Evolutionary conservation across 2,888 invertebrate species (phyloP).

Genomic region (Erpobdella octoculata): DNA sequence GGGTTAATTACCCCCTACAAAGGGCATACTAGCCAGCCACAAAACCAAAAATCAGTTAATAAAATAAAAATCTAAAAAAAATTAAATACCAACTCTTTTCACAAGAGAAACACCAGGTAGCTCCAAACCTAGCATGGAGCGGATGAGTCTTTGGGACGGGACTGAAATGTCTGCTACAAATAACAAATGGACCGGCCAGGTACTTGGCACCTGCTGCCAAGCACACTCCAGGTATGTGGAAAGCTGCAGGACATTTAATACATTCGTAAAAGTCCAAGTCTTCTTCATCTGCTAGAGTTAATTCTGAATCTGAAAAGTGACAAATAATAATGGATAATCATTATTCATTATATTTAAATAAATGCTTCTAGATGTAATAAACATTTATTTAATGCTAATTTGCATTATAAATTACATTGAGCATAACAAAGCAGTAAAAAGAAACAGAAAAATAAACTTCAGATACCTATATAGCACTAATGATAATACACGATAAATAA

Average conservation of each 20-base stretch:
- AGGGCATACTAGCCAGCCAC: no score
- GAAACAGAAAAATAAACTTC: not conserved
- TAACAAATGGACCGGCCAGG: slow-evolving; percentile 66
- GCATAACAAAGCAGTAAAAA: not conserved
- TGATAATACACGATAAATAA: no score
- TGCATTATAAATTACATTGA: not conserved
- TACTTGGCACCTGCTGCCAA: slow-evolving; percentile 69
- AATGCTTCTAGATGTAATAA: not conserved
- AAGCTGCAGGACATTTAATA: slow-evolving; percentile 78
- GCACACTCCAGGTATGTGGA: slow-evolving; percentile 76
- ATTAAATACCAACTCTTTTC: slow-evolving; percentile 61
- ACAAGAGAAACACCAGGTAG: slow-evolving; percentile 87
- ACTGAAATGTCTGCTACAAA: slow-evolving; percentile 73
- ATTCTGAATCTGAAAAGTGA: not conserved
- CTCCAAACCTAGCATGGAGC: slow-evolving; percentile 64
- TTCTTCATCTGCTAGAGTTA: slow-evolving; percentile 20
- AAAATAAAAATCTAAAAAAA: no score
- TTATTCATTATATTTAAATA: not conserved
- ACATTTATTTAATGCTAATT: not conserved
- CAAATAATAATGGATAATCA: no score
- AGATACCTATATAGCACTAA: not conserved
- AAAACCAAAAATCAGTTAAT: no score
- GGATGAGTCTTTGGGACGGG: slow-evolving; percentile 50
- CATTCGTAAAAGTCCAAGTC: slow-evolving; percentile 61
- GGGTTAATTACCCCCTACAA: not conserved